Percentiles rank a stretch among this genome's conserved stretches.
Evolutionary conservation across 2,888 invertebrate genomes (phyloP).

Genomic region (Nephrotoma flavescens): DNA sequence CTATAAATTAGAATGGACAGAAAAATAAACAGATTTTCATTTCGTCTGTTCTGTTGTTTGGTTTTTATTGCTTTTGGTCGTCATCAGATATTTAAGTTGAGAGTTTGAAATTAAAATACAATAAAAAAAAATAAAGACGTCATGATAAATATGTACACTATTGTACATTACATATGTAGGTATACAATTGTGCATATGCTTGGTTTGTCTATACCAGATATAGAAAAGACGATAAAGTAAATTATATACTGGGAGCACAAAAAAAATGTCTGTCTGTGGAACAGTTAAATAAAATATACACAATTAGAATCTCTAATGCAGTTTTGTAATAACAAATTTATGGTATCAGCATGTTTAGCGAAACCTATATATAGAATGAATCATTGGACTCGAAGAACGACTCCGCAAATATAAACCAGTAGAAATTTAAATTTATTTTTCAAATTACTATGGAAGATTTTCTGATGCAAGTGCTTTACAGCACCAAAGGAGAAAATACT

Average conservation of each 20-base stretch:
- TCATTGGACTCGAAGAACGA: too few relatives aligned
- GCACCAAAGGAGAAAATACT: too few relatives aligned
- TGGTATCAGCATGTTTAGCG: neutral
- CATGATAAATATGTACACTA: neutral
- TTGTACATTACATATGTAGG: neutral
- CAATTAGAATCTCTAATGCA: neutral
- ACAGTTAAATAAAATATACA: neutral
- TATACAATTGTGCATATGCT: neutral
- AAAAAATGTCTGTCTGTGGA: neutral
- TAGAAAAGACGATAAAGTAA: neutral
- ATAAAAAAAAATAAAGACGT: neutral
- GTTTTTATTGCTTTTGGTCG: neutral
- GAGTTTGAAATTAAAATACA: constrained; percentile 2
- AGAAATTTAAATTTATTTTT: too few relatives aligned
- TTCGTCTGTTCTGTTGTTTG: neutral
- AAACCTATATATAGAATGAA: too few relatives aligned
- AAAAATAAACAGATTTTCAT: neutral
- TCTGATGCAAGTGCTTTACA: too few relatives aligned
- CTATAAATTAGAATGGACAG: neutral
- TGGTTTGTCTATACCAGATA: neutral
- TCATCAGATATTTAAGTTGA: constrained; percentile 3
- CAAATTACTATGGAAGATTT: too few relatives aligned
- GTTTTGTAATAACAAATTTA: neutral
- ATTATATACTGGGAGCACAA: neutral
- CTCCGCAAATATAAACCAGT: too few relatives aligned